phyloP scores from a whole-genome alignment of 2,888 invertebrate genomes.

The Nasonovia ribisnigri region DNA sequence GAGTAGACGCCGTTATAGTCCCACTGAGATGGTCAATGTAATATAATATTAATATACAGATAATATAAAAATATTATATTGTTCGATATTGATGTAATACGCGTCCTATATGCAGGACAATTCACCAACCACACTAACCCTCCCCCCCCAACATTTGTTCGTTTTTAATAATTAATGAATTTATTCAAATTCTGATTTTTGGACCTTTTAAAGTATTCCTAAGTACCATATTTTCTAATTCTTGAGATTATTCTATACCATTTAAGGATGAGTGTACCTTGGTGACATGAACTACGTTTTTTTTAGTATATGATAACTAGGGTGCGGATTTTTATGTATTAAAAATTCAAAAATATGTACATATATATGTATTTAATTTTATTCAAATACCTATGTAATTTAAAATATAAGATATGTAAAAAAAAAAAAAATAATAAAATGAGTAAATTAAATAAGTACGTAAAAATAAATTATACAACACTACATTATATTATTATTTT shows the following conservation, averaged over 20 bases:
- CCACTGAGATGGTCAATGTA: neutral
- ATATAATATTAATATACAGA: neutral
- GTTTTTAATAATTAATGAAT: neutral
- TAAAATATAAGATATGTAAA: no score
- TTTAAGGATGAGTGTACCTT: neutral
- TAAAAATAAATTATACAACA: no score
- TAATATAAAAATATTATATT: neutral
- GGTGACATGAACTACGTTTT: neutral
- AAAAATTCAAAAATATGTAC: no score
- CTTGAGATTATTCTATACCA: neutral
- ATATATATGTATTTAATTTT: no score
- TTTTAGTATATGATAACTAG: no score
- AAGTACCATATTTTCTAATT: neutral
- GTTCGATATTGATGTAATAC: neutral
- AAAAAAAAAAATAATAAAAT: no score
- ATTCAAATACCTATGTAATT: no score
- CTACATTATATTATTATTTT: no score
- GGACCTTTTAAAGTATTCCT: neutral
- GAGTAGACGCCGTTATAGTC: slow-evolving; percentile 27
- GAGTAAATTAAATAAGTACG: no score
- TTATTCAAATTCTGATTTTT: neutral
- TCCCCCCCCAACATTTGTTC: neutral
- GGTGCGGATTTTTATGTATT: no score
- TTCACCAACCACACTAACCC: neutral
- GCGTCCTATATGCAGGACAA: no score